Base-by-base conservation (phyloP, 2,797 vertebrate genomes). In the Cynodonichthys magdalenae region DNA sequence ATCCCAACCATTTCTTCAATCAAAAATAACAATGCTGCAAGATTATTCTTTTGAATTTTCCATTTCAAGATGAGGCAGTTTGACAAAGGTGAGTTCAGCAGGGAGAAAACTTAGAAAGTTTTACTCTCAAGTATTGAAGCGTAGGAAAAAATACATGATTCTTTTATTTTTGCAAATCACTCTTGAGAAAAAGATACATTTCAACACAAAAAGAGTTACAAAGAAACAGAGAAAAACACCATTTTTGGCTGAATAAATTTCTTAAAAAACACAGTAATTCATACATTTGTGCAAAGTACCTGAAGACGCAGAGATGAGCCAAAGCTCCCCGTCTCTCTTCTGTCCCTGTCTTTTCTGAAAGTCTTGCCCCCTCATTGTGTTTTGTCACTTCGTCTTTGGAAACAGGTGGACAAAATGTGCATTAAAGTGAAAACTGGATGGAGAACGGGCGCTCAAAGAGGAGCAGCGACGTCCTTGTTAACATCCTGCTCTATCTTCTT, bases 211-310 rank as follows among this genome's bases (percentile, higher is more conserved):
- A 51, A 80, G 63, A 71, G 74, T 74, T 74, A 81, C 64, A 81
- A 73, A 73, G 56, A 80, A 54, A 77, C 5, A 53, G 78, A 53
- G 78, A 79, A 84, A 75, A 67, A 68, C 18, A 59, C 45, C 31
- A 65, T 81, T 63, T 93, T 93, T 92, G 92, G 91, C 91, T 81
- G 84, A 86, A 91, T 80, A 89, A 88, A 75, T 89, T 88, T 77
- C 45, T 82, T 80, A 59, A 59, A 63, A 58, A 88, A 87, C 57
- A 69, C 68, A 74, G 80, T 78, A 64, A 77, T 77, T 79, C 59
- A 74, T 78, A 81, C 50, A 67, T 68, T 80, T 86, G 88, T 90
- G 86, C 89, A 85, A 86, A 78, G 66, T 87, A 78, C 64, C 66
- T 81, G 72, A 54, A 61, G 64, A 59, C 50, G 46, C 65, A 67